Evolutionary conservation across 2,888 invertebrate species (phyloP).

Genomic region (Caenorhabditis sp.): DNA sequence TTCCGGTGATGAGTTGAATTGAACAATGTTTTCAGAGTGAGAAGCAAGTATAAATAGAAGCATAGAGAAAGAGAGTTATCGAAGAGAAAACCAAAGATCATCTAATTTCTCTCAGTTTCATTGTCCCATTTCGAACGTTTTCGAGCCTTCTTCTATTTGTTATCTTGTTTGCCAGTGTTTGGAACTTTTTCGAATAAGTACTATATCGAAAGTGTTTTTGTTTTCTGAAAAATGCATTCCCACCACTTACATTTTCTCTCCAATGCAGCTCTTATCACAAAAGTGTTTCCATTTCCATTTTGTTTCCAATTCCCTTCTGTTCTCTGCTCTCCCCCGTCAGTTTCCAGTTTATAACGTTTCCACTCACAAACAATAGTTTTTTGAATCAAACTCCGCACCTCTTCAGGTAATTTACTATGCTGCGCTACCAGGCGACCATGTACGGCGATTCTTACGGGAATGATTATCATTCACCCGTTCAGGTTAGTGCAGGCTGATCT

Average conservation of each 20-base stretch:
- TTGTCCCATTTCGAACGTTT: no score
- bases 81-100: conserved; percentile 25
- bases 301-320: background rate
- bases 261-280: background rate
- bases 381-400: background rate
- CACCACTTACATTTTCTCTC: background rate
- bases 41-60: background rate
- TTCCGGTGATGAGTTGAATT: background rate
- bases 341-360: no score
- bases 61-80: background rate
- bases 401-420: conserved; percentile 60
- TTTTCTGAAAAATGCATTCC: background rate
- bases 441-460: conserved; percentile 40
- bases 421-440: conserved; percentile 61
- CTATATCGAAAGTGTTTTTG: background rate
- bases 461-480: conserved; percentile 39
- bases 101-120: background rate
- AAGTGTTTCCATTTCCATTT: background rate
- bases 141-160: no score
- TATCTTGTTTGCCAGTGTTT: no score
- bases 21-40: background rate
- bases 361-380: conserved; percentile 5
- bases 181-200: no score
- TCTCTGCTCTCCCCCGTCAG: background rate
- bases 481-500: no score